phyloP scores from a whole-genome alignment of 2,797 vertebrate genomes.

The Salmo trutta region DNA sequence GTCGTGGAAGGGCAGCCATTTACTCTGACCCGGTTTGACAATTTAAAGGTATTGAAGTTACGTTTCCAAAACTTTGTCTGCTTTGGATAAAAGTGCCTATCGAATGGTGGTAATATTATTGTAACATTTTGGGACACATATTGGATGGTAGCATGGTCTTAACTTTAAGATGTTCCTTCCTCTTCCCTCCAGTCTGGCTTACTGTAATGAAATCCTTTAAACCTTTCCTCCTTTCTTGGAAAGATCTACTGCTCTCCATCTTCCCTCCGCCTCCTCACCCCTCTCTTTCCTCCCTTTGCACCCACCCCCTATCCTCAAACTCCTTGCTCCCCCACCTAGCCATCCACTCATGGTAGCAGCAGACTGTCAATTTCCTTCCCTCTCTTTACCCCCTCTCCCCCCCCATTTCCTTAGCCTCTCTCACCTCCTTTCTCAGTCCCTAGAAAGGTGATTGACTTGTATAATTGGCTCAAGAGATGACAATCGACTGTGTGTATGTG shows the following conservation, averaged over 20 bases:
- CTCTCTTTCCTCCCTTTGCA: background rate
- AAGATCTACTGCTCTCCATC: constrained; percentile 38
- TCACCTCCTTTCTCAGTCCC: constrained; percentile 52
- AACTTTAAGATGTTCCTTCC: constrained; percentile 55
- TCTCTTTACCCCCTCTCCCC: background rate
- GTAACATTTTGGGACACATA: too few relatives aligned
- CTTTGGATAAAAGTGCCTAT: too few relatives aligned
- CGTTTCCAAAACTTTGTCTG: too few relatives aligned
- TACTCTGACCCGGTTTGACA: background rate
- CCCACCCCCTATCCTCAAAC: background rate
- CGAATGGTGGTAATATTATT: too few relatives aligned
- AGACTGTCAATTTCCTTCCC: background rate
- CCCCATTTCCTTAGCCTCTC: background rate
- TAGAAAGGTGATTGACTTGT: constrained; percentile 80
- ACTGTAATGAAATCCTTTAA: constrained; percentile 63
- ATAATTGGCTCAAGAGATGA: constrained; percentile 86
- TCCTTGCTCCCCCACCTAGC: constrained; percentile 35
- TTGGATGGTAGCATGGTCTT: background rate
- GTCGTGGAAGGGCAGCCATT: background rate
- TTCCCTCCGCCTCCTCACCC: background rate
- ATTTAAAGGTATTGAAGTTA: background rate
- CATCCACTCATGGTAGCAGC: constrained; percentile 48
- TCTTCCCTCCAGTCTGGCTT: constrained; percentile 57
- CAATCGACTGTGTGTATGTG: constrained; percentile 79
- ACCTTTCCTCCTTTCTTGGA: constrained; percentile 60